Evolutionary conservation across 2,888 invertebrate species (phyloP), one percentile per base, ranked within the genome.

Genomic region (Meandrusa payeni): DNA sequence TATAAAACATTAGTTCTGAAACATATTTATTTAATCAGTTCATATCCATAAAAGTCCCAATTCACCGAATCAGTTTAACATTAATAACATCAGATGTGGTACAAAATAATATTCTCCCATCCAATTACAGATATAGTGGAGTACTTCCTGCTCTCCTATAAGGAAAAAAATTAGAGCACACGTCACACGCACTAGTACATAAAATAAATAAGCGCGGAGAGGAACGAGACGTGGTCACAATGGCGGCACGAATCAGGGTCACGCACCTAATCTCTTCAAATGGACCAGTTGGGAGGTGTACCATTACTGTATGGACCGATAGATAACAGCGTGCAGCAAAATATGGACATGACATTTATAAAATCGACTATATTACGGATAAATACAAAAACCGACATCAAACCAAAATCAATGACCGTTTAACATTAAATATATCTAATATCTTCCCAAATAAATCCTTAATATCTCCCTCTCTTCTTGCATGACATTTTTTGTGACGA

Each of bases 191-290:
- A 37, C 26, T 32, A 22, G 37, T 43, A 45, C 42, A 48, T 23
- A 27, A 51, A 54, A 54, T 56, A 59, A 59, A 56, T 51, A 46
- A 46, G 42, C 48, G 45, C 49, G 46, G 34, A 45, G 40, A 53
- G 33, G 17, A 52, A 38, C 49, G 43, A 48, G 51, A 50, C 47
- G 29, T 23, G 36, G 36, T 43, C 47, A 52, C 52, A 61, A 57
- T 58, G 50, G 48, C 33, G 42, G 42, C 49, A 37, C 39, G 52
- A 48, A 59, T 59, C 57, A 61, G 52, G 54, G 61, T 57, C 61
- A 57, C 38, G 45, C 45, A 46, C 51, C 47, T 52, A 56, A 60
- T 60, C 52, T 52, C 53, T 48, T 50, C 44, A 51, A 57, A 57
- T 55, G 51, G 52, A 52, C 52, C 50, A 48, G 38, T 44, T 50